Base-by-base conservation (phyloP, 2,113 vertebrate genomes). In the Danionella cerebrum region DNA sequence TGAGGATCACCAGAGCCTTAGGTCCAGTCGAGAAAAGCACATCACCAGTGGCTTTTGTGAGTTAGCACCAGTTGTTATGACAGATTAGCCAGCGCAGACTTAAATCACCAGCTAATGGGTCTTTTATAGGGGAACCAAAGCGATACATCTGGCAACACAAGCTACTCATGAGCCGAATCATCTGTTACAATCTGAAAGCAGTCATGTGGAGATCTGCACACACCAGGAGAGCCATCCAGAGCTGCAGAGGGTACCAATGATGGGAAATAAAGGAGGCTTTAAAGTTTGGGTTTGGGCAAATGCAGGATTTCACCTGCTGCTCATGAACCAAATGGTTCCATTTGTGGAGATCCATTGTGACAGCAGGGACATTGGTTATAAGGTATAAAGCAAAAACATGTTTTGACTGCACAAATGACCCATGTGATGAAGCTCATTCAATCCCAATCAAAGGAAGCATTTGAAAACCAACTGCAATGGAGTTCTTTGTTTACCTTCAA, bases 31-130 rank as follows among this genome's bases (percentile, higher is more conserved):
- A 68, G 36, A 35, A 45, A 73, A 48, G 44, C 58, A 58, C 29
- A n/a, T n/a, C 62, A 47, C 31, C 57, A 29, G 58, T 21, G 16
- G 13, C 24, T 67, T 67, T 64, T 63, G 47, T 18, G 25, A 51
- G n/a, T 12, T 13, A 36, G 42, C 12, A 29, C 48, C 53, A 31
- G 36, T 66, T 60, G 54, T 73, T 72, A 72, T 70, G 69, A 80
- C 69, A 72, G 73, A 76, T 80, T 73, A 80, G 72, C 53, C 52
- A 29, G 24, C 16, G 53, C 63, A 69, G 70, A 66, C 76, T 75
- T 79, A 76, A 79, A 81, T 79, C 41, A 77, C 53, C 21, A 53
- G 55, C 73, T 79, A 77, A 82, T 76, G 76, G 55, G 71, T 65
- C 14, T 4, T 45, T 75, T 79, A 73, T 71, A 67, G 71, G 78